phyloP scores from a whole-genome alignment of 2,113 vertebrate genomes.

The Laticauda colubrina region DNA sequence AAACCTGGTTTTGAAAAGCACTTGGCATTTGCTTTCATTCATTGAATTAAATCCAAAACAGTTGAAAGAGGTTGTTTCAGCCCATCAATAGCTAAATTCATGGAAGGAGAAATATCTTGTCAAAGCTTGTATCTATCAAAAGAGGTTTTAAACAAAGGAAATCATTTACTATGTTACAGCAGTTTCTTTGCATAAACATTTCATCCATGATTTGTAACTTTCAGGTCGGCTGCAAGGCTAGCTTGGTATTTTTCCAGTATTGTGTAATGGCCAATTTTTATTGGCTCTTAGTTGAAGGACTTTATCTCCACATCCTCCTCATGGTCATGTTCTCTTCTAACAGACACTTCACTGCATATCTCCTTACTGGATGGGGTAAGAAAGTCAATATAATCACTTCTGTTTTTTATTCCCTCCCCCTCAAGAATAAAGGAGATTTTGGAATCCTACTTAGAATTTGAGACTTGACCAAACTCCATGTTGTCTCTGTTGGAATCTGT shows the following conservation, averaged over 20 bases:
- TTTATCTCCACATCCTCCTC: conserved; percentile 89
- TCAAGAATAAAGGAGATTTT: background rate
- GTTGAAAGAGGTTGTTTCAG: conserved; percentile 12
- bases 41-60: background rate
- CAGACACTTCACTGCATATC: conserved; percentile 78
- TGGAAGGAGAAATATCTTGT: background rate
- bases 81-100: background rate
- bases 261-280: conserved; percentile 92
- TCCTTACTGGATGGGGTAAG: conserved; percentile 92
- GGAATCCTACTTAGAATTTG: background rate
- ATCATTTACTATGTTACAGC: conserved; percentile 1
- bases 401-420: background rate
- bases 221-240: conserved; percentile 87
- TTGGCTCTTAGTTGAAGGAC: conserved; percentile 91
- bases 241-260: conserved; percentile 87
- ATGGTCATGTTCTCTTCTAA: conserved; percentile 78
- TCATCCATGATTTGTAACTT: conserved; percentile 39
- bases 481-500: background rate
- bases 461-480: background rate
- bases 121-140: background rate
- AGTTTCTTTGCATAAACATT: conserved; percentile 28
- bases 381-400: background rate
- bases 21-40: conserved; percentile 3
- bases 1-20: background rate
- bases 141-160: conserved; percentile 13